Conservation (phyloP, 2,113 vertebrate genomes). For the Xyrauchen texanus region DNA sequence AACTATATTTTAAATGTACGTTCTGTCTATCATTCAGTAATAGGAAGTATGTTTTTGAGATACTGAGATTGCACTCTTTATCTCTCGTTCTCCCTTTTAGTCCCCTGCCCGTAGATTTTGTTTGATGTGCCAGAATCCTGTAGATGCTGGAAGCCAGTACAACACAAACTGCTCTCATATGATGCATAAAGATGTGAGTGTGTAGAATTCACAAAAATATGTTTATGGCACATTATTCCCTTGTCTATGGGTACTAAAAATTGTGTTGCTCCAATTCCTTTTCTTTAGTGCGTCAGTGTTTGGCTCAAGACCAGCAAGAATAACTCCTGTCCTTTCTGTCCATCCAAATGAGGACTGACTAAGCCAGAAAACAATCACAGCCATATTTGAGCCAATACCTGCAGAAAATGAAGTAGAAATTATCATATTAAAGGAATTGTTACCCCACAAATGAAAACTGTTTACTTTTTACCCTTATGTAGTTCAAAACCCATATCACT, state of each 20-base stretch:
- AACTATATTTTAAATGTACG: not conserved
- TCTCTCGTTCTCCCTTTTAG: constrained; percentile 5
- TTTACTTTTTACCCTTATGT: no score
- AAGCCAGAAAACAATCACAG: no score
- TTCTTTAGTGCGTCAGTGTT: constrained; percentile 83
- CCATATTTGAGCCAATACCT: no score
- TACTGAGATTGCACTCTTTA: not conserved
- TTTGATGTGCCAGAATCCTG: constrained; percentile 88
- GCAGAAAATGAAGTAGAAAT: no score
- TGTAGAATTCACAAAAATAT: not conserved
- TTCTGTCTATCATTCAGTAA: no score
- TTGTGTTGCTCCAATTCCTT: not conserved
- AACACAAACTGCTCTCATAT: constrained; percentile 83
- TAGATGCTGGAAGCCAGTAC: constrained; percentile 81
- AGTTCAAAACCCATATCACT: no score
- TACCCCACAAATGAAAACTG: no score
- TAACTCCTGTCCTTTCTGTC: constrained; percentile 84
- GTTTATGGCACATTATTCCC: not conserved
- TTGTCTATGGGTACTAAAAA: not conserved
- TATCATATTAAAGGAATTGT: no score
- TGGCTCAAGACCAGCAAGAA: constrained; percentile 84
- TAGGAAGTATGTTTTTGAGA: not conserved
- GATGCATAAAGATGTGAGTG: constrained; percentile 85
- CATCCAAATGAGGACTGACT: constrained; percentile 48
- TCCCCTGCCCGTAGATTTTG: constrained; percentile 76